Conservation (phyloP, 2,113 vertebrate species). For the Syngnathus typhle region DNA sequence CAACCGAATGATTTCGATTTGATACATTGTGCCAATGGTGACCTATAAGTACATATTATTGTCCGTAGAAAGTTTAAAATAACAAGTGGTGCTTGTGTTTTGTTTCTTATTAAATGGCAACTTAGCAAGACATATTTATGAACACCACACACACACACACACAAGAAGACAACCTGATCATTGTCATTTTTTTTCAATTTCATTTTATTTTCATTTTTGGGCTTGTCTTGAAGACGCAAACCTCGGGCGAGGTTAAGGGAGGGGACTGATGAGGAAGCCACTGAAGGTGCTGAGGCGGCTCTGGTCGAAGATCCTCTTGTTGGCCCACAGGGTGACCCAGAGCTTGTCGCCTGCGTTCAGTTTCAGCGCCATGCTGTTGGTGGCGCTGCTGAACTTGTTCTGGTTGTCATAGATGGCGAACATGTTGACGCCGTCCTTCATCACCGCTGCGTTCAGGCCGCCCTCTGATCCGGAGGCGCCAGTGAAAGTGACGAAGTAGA, state of each 20-base stretch:
- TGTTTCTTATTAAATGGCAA: too few relatives aligned
- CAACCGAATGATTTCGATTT: too few relatives aligned
- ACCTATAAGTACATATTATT: too few relatives aligned
- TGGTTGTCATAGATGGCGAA: conserved; percentile 10
- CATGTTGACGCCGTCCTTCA: conserved; percentile 13
- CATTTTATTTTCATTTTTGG: neutral
- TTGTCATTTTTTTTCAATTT: too few relatives aligned
- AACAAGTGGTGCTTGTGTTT: too few relatives aligned
- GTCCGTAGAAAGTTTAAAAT: too few relatives aligned
- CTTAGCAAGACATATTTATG: too few relatives aligned
- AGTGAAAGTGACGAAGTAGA: conserved; percentile 21
- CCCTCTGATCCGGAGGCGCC: neutral
- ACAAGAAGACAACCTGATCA: too few relatives aligned
- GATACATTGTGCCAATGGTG: too few relatives aligned
- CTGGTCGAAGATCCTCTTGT: conserved; percentile 17
- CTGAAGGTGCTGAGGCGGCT: conserved; percentile 1
- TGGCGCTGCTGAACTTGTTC: neutral
- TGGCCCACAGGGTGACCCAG: conserved; percentile 8
- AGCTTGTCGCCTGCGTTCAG: conserved; percentile 21
- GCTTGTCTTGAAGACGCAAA: neutral
- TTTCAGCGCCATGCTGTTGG: conserved; percentile 23
- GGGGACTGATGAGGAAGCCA: neutral
- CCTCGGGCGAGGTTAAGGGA: neutral
- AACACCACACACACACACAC: too few relatives aligned
- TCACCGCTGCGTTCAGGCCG: conserved; percentile 8